Conservation (phyloP, 2,888 invertebrate species). For the Parasteatoda lunata region DNA sequence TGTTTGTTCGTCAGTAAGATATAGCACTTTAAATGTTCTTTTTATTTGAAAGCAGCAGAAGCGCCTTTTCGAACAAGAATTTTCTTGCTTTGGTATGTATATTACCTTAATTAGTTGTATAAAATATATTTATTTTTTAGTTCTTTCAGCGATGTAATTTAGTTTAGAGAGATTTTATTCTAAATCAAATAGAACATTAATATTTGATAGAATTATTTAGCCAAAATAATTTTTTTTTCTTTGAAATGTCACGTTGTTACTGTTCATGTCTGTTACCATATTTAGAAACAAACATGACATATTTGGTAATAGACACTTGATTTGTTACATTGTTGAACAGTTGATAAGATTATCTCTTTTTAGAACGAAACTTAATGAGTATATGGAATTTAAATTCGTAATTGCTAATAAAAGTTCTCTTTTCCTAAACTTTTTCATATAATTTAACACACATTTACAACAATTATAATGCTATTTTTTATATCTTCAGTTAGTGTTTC, state of each 20-base stretch:
- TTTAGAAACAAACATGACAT: background rate
- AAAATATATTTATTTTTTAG: too few relatives aligned
- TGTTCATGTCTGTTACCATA: background rate
- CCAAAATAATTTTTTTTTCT: background rate
- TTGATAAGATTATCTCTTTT: background rate
- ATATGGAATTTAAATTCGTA: background rate
- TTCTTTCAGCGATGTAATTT: background rate
- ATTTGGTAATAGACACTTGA: background rate
- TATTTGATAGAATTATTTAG: background rate
- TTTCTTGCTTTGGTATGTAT: too few relatives aligned
- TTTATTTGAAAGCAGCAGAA: too few relatives aligned
- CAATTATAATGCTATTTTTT: too few relatives aligned
- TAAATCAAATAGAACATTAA: background rate
- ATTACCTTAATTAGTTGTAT: too few relatives aligned
- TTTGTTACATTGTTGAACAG: background rate
- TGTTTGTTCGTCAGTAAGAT: too few relatives aligned
- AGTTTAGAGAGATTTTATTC: background rate
- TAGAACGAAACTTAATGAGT: background rate
- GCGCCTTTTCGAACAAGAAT: too few relatives aligned
- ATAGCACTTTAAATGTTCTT: too few relatives aligned
- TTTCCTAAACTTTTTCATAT: too few relatives aligned
- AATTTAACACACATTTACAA: background rate
- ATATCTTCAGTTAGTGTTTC: too few relatives aligned
- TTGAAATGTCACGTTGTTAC: too few relatives aligned
- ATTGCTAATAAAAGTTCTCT: too few relatives aligned